Conservation (phyloP, 2,797 vertebrate genomes). For the Pristis pectinata region DNA sequence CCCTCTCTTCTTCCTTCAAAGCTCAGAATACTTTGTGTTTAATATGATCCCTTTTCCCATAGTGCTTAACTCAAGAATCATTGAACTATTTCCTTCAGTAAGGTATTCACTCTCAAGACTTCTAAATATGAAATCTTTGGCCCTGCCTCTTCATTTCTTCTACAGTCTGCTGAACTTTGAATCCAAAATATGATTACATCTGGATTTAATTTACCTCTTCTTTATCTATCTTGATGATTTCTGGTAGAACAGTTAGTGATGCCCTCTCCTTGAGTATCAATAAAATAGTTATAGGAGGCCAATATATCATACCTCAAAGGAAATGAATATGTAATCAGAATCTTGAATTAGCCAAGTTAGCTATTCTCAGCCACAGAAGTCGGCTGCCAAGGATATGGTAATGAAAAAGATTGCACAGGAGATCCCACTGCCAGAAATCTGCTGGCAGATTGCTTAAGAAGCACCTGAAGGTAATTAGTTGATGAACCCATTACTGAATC, state of each 20-base stretch:
- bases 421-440: not conserved
- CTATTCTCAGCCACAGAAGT: not conserved
- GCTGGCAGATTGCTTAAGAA: not conserved
- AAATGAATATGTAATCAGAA: not conserved
- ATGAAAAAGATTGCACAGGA: not conserved
- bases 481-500: not conserved
- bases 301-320: not conserved
- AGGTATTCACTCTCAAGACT: not conserved
- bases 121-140: not conserved
- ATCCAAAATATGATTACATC: not conserved
- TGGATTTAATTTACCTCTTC: not conserved
- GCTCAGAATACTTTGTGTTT: not conserved
- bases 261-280: not conserved
- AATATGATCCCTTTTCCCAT: not conserved
- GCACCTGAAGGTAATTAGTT: not conserved
- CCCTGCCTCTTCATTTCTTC: not conserved
- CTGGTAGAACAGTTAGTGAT: not conserved
- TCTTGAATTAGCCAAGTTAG: not conserved
- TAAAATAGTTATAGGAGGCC: not conserved
- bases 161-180: not conserved
- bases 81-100: not conserved
- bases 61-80: not conserved
- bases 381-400: not conserved
- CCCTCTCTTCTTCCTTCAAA: not conserved
- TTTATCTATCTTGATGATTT: not conserved